Evolutionary conservation across 2,113 vertebrate species (phyloP), one percentile per base, ranked within the genome.

Genomic region (Actinemys pallida): DNA sequence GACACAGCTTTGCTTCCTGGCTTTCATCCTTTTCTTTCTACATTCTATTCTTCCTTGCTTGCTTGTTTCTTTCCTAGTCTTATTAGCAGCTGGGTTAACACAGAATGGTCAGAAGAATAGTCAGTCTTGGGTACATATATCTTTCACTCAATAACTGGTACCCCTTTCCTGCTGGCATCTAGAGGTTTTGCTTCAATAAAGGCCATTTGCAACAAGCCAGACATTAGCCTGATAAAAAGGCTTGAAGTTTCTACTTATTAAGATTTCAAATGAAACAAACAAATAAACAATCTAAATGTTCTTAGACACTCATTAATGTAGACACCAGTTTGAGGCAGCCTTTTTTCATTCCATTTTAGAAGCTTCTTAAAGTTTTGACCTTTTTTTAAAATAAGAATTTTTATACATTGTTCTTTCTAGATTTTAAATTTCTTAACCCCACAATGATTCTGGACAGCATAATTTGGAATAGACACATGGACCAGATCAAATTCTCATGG

Each of bases 231-330:
- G 56, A 3, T 81, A 25, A 82, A 87, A 92, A 86, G 1, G 25
- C 16, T 8, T 59, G 5, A 78, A 2, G n/a, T 0, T 3, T 4
- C 0, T 20, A 5, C 10, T 59, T 52, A 52, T 4, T 79, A 86
- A 84, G 14, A 86, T 31, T 78, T 5, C 9, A 86, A 59, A 16
- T 53, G 9, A 83, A 13, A 20, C 5, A 35, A 90, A 22, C 0
- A 54, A 57, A 81, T 65, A 65, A 81, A n/a, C 35, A 72, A 57
- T 83, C 78, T 35, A 80, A 80, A 19, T 80, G 50, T 50, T 25
- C 11, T 39, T 45, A 13, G 25, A 81, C 27, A n/a, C 13, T 91
- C 5, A 1, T 5, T 22, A 4, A 81, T 4, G 2, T 0, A 62
- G 5, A 17, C 50, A 22, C 2, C 69, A 62, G 2, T 72, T 90